Evolutionary conservation across 2,113 vertebrate species (phyloP).

Genomic region (Chaetodon auriga): DNA sequence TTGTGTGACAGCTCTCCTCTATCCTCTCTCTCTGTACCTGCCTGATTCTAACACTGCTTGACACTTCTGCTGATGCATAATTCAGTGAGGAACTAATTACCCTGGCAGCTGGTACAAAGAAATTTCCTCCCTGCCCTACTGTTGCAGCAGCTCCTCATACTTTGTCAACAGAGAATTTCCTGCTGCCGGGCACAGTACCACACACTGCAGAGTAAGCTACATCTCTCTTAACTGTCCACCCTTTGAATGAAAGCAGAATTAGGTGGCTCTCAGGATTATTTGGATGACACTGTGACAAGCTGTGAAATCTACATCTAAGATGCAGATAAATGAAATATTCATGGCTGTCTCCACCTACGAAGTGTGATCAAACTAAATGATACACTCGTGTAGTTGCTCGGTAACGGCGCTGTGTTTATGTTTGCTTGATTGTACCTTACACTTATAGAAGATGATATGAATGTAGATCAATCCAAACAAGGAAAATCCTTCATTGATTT

Average conservation of each 20-base stretch:
- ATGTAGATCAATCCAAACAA: conserved; percentile 14
- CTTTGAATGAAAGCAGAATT: conserved; percentile 45
- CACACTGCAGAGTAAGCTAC: conserved; percentile 59
- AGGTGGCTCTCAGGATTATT: conserved; percentile 42
- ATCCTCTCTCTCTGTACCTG: conserved; percentile 68
- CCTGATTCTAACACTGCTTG: conserved; percentile 72
- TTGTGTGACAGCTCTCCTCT: conserved; percentile 67
- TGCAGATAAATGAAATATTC: conserved; percentile 39
- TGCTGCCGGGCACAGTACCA: conserved; percentile 63
- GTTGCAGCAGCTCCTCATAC: conserved; percentile 67
- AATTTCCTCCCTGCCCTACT: conserved; percentile 73
- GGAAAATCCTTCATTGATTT: conserved; percentile 9
- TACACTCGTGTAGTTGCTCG: background rate
- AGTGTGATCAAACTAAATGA: conserved; percentile 42
- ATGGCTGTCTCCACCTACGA: conserved; percentile 37
- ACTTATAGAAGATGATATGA: conserved; percentile 1
- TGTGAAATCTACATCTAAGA: conserved; percentile 32
- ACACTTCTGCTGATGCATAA: conserved; percentile 82
- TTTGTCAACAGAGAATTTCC: conserved; percentile 72
- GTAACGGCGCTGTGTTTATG: conserved; percentile 22
- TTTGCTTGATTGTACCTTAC: conserved; percentile 10
- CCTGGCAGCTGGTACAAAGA: conserved; percentile 80
- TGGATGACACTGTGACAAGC: conserved; percentile 23
- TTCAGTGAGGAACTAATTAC: conserved; percentile 84
- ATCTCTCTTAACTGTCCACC: conserved; percentile 39